phyloP scores from a whole-genome alignment of 2,797 vertebrate genomes.

The Sebastes itinus region DNA sequence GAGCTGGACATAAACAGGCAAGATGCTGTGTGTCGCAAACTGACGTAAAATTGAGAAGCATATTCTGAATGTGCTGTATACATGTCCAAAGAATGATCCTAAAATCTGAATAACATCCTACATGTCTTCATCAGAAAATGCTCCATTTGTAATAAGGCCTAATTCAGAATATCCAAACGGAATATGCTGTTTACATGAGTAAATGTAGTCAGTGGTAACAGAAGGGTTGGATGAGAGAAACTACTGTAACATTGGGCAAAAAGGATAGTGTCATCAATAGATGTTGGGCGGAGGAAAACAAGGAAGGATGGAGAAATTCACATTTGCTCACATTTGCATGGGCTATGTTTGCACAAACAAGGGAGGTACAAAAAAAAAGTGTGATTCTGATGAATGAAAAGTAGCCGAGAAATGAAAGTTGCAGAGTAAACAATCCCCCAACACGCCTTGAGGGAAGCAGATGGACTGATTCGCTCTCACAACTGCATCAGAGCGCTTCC shows the following conservation, averaged over 20 bases:
- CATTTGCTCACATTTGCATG: constrained; percentile 16
- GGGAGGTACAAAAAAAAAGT: background rate
- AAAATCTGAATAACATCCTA: background rate
- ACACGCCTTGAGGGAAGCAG: constrained; percentile 55
- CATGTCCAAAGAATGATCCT: background rate
- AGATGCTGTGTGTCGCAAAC: no score
- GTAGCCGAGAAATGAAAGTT: constrained; percentile 41
- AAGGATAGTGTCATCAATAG: background rate
- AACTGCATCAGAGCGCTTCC: constrained; percentile 45
- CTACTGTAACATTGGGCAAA: background rate
- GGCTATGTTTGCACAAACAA: background rate
- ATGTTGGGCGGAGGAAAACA: background rate
- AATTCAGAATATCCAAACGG: background rate
- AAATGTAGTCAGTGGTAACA: background rate
- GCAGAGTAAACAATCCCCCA: constrained; percentile 53
- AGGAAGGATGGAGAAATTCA: background rate
- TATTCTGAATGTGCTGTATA: no score
- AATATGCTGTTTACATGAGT: background rate
- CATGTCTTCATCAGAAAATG: background rate
- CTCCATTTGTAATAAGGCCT: background rate
- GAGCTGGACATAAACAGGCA: no score
- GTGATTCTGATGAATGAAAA: constrained; percentile 40
- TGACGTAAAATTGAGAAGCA: background rate
- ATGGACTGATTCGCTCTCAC: constrained; percentile 50
- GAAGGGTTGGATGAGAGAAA: background rate